Base-by-base conservation (phyloP, 1,140 invertebrate genomes). In the Zophobas morio region DNA sequence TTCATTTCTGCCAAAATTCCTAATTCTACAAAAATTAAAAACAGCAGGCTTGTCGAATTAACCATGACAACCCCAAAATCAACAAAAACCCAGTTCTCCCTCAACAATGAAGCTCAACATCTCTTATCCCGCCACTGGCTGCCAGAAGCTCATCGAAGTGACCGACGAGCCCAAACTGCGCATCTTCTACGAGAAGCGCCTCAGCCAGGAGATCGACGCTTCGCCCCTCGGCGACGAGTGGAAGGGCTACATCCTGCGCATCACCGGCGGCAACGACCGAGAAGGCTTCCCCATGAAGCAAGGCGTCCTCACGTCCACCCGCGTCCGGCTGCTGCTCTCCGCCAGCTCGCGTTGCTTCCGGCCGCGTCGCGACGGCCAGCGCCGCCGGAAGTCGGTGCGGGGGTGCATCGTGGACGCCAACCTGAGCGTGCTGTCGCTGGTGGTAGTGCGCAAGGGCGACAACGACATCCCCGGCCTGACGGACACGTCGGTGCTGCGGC, bases 261-360 rank as follows among this genome's bases (percentile, higher is more conserved):
- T 99, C 78, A 92, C 96, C 83, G 98, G 98, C 82, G 98, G 98
- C 82, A 99, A 99, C 87, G 98, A 99, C 89, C 99, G 99, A 88
- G 98, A 99, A 90, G 98, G 98, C 70, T 99, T 99, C 87, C 98
- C 98, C 40, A 99, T 99, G 98, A 99, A 99, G 87, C 81, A 83
- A 70, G 82, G 82, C 57, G 82, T 83, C 1, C 70, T 83, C 8
- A 79, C 80, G 1, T 78, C 78, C 83, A 90, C 88, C 39, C 88
- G 93, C 83, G 93, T 95, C 1, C 89, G 93, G 75, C 87, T 94
- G 2, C 87, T 94, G 42, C 85, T 94, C 2, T 88, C 88, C 35
- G 92, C 92, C 83, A 92, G 92, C 6, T 92, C 91, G 35, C 20
- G 20, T 20, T 94, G 93, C 86, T 95, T 90, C 85, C 87, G 93